Evolutionary conservation across 1,140 invertebrate species (phyloP).

Genomic region (Ceratina calcarata): DNA sequence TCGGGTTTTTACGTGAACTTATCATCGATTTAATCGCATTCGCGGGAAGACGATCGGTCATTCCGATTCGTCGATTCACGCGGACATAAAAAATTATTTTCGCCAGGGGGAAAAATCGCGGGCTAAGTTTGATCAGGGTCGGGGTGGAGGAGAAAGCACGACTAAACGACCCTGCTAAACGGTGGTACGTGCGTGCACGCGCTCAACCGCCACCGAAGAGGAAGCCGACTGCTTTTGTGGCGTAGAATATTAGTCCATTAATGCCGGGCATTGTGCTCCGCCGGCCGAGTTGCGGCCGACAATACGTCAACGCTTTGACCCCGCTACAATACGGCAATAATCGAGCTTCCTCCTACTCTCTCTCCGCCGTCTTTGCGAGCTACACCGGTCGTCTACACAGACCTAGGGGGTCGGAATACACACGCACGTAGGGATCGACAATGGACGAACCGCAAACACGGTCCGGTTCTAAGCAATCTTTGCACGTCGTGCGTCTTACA

Average conservation of each 20-base stretch:
- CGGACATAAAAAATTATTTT: too few relatives aligned
- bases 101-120: too few relatives aligned
- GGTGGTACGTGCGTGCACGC: conserved; percentile 37
- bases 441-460: conserved; percentile 33
- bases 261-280: conserved; percentile 62
- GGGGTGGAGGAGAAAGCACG: background rate
- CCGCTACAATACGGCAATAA: conserved; percentile 68
- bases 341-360: conserved; percentile 61
- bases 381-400: conserved; percentile 6
- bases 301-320: conserved; percentile 73
- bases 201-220: conserved; percentile 38
- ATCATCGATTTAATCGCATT: too few relatives aligned
- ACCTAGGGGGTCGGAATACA: background rate
- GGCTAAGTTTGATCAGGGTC: too few relatives aligned
- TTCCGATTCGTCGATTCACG: too few relatives aligned
- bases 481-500: too few relatives aligned
- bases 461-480: background rate
- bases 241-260: conserved; percentile 68
- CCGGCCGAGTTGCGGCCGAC: conserved; percentile 59
- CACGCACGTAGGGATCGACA: conserved; percentile 9
- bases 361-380: conserved; percentile 60
- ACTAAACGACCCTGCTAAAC: conserved; percentile 45
- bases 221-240: conserved; percentile 62
- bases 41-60: too few relatives aligned
- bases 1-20: too few relatives aligned